A percentile compares a stretch with the other conserved stretches of the same genome.
These are phyloP conservation scores for Poecilobothrus nobilitatus DNA, from an alignment of 2,888 invertebrate species.

Conservation along the genomic window DNA sequence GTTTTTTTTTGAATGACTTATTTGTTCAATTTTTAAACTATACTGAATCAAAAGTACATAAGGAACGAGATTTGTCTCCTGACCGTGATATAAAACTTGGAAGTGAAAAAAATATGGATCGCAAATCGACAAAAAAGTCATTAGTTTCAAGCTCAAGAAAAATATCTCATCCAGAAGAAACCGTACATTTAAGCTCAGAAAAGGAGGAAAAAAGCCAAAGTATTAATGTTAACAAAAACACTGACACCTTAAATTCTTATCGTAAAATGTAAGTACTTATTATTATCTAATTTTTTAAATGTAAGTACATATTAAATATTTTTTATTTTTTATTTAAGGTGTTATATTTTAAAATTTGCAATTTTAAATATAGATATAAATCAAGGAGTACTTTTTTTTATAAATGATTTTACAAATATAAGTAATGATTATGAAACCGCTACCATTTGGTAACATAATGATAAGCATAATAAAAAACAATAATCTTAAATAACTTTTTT, in stretches of 20 bases:
- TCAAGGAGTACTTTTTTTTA: not conserved
- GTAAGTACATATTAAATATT: constrained; percentile 11
- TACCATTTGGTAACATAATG: not conserved
- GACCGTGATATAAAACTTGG: constrained; percentile 29
- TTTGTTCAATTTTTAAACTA: constrained; percentile 14
- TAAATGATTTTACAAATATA: not conserved
- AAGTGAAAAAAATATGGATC: constrained; percentile 31
- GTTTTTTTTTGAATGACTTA: not conserved
- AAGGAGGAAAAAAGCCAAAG: constrained; percentile 33
- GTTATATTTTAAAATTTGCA: constrained; percentile 15
- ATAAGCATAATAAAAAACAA: not conserved
- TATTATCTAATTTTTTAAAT: constrained; percentile 2
- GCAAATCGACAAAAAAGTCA: constrained; percentile 18
- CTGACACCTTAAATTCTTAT: not conserved
- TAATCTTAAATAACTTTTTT: not conserved
- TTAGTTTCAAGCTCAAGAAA: constrained; percentile 24
- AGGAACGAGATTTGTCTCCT: constrained; percentile 24
- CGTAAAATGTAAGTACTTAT: constrained; percentile 18
- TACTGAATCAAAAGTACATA: constrained; percentile 14
- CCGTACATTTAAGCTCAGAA: constrained; percentile 42
- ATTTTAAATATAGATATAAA: constrained; percentile 13
- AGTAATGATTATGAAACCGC: not conserved
- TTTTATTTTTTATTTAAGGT: not conserved
- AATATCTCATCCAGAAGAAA: constrained; percentile 38
- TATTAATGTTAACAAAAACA: not conserved